Base-by-base conservation (phyloP, 2,888 invertebrate genomes). In the Mellilla xanthometata region DNA sequence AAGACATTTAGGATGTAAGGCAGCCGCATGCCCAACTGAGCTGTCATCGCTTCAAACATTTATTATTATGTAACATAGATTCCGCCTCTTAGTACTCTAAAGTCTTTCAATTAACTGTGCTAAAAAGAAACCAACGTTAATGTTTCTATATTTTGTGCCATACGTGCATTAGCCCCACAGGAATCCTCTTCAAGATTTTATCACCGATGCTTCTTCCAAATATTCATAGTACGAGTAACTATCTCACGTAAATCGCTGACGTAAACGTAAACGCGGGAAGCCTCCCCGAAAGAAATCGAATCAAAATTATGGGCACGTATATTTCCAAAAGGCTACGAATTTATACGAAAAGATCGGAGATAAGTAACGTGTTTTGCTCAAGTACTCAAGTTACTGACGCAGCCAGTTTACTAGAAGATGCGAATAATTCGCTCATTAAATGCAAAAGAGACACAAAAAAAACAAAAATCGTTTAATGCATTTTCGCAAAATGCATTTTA, bases 261-360 rank as follows among this genome's bases (percentile, higher is more conserved):
- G 52, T 47, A 48, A 54, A 56, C 12, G 52, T 47, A 48, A 54
- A 56, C 12, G 23, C 35, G 27, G 6, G 31, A 23, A 42, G 55
- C 53, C 60, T 55, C 44, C 38, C 13, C 35, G 24, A 40, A 42
- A 39, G 48, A 46, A 46, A 38, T 12, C 52, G 41, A 56, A 57
- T 64, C 59, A 63, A 62, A 63, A 65, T 60, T 60, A 60, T 60
- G 58, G 52, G 57, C 62, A 68, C 62, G 49, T 62, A 58, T 62
- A 49, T 60, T 59, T 57, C 46, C 58, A 58, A 46, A 62, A 35
- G 52, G 56, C 55, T 52, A 52, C 52, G 56, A 60, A 60, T 56
- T 60, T 56, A 58, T 58, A 60, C 53, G 58, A 56, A 58, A 62
- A 66, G 64, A 68, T 67, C 64, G 53, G 34, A 61, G 60, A 68